Evolutionary conservation across 2,888 invertebrate species (phyloP).

Genomic region (Protonemura montana): DNA sequence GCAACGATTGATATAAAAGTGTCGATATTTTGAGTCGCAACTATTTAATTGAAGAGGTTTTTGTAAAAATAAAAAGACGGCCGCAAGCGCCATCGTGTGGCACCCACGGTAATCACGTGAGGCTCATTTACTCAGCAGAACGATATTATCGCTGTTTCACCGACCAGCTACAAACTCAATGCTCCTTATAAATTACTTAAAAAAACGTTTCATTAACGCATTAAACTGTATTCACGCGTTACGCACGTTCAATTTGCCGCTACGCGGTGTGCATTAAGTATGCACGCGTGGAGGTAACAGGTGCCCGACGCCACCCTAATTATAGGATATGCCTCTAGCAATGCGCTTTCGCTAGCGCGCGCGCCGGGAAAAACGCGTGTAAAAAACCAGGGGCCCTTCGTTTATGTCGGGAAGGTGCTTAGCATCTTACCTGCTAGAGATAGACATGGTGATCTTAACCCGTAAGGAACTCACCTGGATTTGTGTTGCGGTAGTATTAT

Average conservation of each 20-base stretch:
- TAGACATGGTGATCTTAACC: too few species aligned
- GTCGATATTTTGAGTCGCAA: too few species aligned
- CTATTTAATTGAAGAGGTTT: too few species aligned
- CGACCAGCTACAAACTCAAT: too few species aligned
- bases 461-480: too few species aligned
- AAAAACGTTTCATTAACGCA: background rate
- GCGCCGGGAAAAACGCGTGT: background rate
- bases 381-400: background rate
- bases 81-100: too few species aligned
- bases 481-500: too few species aligned
- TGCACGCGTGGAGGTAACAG: background rate
- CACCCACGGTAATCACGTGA: too few species aligned
- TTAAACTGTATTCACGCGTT: background rate
- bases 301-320: background rate
- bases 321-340: background rate
- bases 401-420: background rate
- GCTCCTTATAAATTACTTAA: background rate
- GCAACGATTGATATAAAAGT: too few species aligned
- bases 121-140: too few species aligned
- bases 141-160: too few species aligned
- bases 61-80: too few species aligned
- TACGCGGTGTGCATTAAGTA: background rate
- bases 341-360: background rate
- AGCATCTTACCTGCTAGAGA: background rate
- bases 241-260: background rate